Percentiles rank a stretch among this genome's conserved stretches.
Evolutionary conservation across 2,113 vertebrate genomes (phyloP).

Genomic region (Todiramphus saurophagus): DNA sequence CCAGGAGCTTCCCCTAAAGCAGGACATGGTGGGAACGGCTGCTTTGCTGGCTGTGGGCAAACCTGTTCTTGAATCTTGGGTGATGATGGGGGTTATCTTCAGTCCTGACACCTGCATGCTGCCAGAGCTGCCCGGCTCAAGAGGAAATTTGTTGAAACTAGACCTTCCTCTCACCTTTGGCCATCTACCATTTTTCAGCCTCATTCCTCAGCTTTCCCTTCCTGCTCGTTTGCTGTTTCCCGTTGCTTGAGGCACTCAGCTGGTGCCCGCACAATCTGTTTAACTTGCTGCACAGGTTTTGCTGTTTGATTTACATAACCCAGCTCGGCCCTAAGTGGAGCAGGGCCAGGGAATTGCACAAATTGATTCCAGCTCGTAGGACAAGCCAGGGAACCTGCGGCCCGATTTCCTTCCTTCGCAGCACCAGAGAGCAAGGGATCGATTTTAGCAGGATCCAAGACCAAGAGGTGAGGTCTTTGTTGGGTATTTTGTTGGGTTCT

Average conservation of each 20-base stretch:
- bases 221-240: not conserved
- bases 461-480: not conserved
- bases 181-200: not conserved
- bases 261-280: not conserved
- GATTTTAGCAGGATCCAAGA: not conserved
- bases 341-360: not conserved
- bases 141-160: not conserved
- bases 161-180: not conserved
- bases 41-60: not conserved
- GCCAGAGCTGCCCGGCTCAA: not conserved
- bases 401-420: not conserved
- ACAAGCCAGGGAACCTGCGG: not conserved
- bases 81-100: not conserved
- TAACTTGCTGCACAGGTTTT: not conserved
- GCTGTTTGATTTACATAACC: not conserved
- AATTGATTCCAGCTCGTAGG: not conserved
- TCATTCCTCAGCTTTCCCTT: not conserved
- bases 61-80: not conserved
- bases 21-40: not conserved
- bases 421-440: not conserved
- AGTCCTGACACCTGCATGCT: not conserved
- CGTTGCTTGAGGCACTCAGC: not conserved
- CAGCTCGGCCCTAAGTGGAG: not conserved
- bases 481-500: not conserved
- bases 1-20: not conserved